Evolutionary conservation across 2,888 invertebrate genomes (phyloP).

Genomic region (Apodemia mormo): DNA sequence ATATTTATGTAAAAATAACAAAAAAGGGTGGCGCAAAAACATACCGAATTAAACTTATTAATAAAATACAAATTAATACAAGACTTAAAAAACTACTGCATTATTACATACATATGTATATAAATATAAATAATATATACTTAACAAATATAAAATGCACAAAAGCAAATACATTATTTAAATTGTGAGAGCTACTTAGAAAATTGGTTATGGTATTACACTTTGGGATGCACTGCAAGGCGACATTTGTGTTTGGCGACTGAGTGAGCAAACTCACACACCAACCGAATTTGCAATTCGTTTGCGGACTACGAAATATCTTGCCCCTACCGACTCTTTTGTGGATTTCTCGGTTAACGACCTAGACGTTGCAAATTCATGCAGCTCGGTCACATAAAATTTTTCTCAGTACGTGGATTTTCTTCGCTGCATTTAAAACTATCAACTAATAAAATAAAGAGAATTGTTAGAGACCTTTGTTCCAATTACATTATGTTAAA

Average conservation of each 20-base stretch:
- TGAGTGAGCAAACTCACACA: slow-evolving; percentile 47
- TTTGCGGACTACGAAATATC: slow-evolving; percentile 50
- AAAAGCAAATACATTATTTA: not conserved
- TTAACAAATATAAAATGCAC: not conserved
- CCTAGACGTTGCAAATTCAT: slow-evolving; percentile 67
- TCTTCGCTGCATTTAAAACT: slow-evolving; percentile 21
- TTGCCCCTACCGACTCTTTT: slow-evolving; percentile 62
- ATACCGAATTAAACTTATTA: too few relatives aligned
- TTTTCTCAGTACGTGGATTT: slow-evolving; percentile 24
- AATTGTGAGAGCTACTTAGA: slow-evolving; percentile 10
- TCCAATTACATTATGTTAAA: slow-evolving; percentile 5
- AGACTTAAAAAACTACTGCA: too few relatives aligned
- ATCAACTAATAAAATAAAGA: slow-evolving; percentile 19
- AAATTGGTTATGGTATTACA: slow-evolving; percentile 15
- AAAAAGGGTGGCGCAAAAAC: too few relatives aligned
- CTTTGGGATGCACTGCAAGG: slow-evolving; percentile 45
- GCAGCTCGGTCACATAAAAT: slow-evolving; percentile 52
- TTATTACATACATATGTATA: too few relatives aligned
- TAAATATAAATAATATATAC: not conserved
- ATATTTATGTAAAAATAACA: too few relatives aligned
- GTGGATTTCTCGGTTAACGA: slow-evolving; percentile 71
- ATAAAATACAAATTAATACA: too few relatives aligned
- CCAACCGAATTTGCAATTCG: slow-evolving; percentile 46
- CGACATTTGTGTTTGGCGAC: slow-evolving; percentile 55
- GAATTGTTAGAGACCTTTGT: not conserved